Conservation (phyloP, 2,888 invertebrate genomes). For the Oscheius sp. region DNA sequence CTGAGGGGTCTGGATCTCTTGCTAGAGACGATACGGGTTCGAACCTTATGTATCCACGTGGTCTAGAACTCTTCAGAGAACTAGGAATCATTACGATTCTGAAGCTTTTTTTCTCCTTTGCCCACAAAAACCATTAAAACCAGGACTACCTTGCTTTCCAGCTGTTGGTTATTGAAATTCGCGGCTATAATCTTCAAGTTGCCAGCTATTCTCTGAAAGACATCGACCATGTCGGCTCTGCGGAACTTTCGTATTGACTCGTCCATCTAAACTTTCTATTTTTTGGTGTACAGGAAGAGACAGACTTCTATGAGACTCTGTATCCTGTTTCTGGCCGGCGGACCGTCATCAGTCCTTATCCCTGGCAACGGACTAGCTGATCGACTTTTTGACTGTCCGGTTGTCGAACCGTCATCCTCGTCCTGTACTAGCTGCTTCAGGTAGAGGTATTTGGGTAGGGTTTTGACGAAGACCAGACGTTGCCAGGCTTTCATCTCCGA, state of each 20-base stretch:
- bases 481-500: constrained; percentile 60
- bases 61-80: too few species aligned
- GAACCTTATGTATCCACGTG: too few species aligned
- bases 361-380: constrained; percentile 15
- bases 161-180: constrained; percentile 57
- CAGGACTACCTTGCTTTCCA: constrained; percentile 51
- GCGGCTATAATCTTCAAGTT: constrained; percentile 59
- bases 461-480: constrained; percentile 57
- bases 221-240: constrained; percentile 52
- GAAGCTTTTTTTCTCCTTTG: neutral
- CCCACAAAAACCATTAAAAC: neutral
- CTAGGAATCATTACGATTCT: too few species aligned
- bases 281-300: neutral
- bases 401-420: constrained; percentile 16
- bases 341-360: constrained; percentile 1
- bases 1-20: too few species aligned
- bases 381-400: neutral
- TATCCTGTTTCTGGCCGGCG: constrained; percentile 10
- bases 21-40: too few species aligned
- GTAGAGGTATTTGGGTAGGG: constrained; percentile 50
- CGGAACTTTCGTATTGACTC: constrained; percentile 50
- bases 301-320: constrained; percentile 32
- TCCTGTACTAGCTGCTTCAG: constrained; percentile 44
- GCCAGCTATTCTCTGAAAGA: constrained; percentile 54
- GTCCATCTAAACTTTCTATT: constrained; percentile 48